A percentile compares a stretch with the other conserved stretches of the same genome.
phyloP scores from a whole-genome alignment of 1,140 invertebrate species.

The Pollicipes pollicipes region DNA sequence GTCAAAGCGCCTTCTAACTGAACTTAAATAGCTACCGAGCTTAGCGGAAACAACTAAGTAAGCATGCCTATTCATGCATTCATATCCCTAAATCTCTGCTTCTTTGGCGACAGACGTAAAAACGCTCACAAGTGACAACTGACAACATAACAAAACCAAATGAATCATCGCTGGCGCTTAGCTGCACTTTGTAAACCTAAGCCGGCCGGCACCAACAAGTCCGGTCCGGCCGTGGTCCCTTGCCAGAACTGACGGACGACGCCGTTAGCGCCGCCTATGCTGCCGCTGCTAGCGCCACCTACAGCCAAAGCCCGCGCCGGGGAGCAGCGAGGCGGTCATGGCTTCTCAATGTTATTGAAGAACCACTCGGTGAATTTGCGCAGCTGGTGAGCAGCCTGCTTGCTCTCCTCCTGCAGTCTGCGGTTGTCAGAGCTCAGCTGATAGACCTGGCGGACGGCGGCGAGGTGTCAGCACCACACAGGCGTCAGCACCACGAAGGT shows the following conservation, averaged over 20 bases:
- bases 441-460: constrained; percentile 13
- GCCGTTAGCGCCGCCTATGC: too few relatives aligned
- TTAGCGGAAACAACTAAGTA: too few relatives aligned
- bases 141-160: not conserved
- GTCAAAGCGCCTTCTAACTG: not conserved
- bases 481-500: too few relatives aligned
- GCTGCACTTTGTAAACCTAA: not conserved
- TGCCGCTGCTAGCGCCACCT: not conserved
- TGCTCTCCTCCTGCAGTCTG: constrained; percentile 67
- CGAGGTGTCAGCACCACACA: too few relatives aligned
- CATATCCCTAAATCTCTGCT: not conserved
- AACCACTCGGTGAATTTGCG: constrained; percentile 85
- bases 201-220: too few relatives aligned
- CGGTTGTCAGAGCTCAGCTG: constrained; percentile 63
- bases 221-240: too few relatives aligned
- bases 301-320: too few relatives aligned
- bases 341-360: constrained; percentile 66
- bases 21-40: not conserved
- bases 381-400: constrained; percentile 69
- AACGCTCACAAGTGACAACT: not conserved
- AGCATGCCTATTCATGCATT: too few relatives aligned
- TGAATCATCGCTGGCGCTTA: not conserved
- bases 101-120: not conserved
- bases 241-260: too few relatives aligned
- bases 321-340: too few relatives aligned